Evolutionary conservation across 2,888 invertebrate species (phyloP).

Genomic region (Agrotis clavis): DNA sequence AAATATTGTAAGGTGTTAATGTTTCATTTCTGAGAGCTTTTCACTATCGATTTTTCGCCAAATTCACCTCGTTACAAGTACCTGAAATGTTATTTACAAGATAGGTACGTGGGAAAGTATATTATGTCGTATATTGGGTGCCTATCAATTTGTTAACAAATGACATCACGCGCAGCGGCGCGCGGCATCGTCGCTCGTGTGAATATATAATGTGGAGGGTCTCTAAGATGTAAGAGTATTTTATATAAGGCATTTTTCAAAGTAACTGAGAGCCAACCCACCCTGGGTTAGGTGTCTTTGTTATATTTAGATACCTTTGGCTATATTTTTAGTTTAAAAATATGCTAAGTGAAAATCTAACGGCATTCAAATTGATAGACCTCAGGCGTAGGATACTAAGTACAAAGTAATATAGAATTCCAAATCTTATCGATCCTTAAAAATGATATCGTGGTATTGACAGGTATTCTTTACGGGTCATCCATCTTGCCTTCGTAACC

Average conservation of each 20-base stretch:
- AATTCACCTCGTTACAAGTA: conserved; percentile 1
- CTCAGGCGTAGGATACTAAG: too few species aligned
- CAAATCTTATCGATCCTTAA: conserved; percentile 1
- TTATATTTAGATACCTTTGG: background rate
- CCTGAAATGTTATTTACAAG: conserved; percentile 38
- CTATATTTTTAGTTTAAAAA: background rate
- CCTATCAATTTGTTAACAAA: conserved; percentile 61
- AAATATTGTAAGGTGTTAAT: too few species aligned
- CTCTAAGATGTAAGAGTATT: conserved; percentile 43
- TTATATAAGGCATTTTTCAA: conserved; percentile 36
- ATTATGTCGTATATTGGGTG: conserved; percentile 51
- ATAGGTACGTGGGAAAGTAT: conserved; percentile 40
- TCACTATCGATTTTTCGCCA: conserved; percentile 12
- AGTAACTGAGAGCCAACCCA: conserved; percentile 4
- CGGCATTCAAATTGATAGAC: too few species aligned
- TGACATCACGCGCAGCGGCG: conserved; percentile 59
- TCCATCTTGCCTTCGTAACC: conserved; percentile 1
- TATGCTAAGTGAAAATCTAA: too few species aligned
- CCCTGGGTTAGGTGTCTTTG: conserved; percentile 10
- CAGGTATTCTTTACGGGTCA: conserved; percentile 14
- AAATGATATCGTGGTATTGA: background rate
- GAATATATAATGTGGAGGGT: conserved; percentile 57
- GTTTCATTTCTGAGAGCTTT: background rate
- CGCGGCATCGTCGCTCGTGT: conserved; percentile 37
- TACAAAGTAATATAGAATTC: too few species aligned